These are phyloP conservation scores for Agapornis roseicollis DNA, from an alignment of 2,113 vertebrate genomes.

Conservation along the genomic window DNA sequence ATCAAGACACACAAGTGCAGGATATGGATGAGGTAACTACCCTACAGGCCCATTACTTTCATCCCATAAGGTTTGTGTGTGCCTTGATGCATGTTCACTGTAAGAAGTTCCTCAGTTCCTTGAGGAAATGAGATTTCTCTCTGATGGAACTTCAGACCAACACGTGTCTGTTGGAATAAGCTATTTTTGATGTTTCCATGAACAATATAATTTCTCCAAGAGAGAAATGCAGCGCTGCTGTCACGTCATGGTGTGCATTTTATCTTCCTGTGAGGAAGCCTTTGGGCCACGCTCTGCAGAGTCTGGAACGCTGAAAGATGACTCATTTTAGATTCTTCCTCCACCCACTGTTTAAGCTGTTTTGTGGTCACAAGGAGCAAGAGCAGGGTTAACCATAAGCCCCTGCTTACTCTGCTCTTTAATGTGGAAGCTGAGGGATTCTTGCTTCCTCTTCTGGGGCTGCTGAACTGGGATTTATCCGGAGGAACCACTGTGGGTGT, in stretches of 20 bases:
- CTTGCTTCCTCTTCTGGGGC: constrained; percentile 21
- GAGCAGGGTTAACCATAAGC: background rate
- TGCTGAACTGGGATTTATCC: background rate
- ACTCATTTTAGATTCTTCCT: constrained; percentile 20
- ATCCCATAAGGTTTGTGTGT: background rate
- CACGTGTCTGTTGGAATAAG: background rate
- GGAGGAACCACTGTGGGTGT: background rate
- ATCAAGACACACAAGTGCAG: constrained; percentile 97
- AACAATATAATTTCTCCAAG: background rate
- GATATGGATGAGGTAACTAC: constrained; percentile 95
- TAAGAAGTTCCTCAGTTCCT: background rate
- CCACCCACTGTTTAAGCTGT: background rate
- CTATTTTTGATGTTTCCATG: background rate
- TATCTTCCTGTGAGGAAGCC: background rate
- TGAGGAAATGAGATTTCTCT: background rate
- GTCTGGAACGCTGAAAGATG: background rate
- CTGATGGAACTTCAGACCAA: background rate
- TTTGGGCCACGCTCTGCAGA: background rate
- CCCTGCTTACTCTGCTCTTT: background rate
- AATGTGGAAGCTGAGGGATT: constrained; percentile 9
- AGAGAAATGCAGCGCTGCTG: background rate
- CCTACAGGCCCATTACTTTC: background rate
- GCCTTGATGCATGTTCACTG: background rate
- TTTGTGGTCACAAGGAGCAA: constrained; percentile 7
- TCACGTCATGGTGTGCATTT: background rate